Evolutionary conservation across 2,888 invertebrate species (phyloP).

Genomic region (Chouioia cunea): DNA sequence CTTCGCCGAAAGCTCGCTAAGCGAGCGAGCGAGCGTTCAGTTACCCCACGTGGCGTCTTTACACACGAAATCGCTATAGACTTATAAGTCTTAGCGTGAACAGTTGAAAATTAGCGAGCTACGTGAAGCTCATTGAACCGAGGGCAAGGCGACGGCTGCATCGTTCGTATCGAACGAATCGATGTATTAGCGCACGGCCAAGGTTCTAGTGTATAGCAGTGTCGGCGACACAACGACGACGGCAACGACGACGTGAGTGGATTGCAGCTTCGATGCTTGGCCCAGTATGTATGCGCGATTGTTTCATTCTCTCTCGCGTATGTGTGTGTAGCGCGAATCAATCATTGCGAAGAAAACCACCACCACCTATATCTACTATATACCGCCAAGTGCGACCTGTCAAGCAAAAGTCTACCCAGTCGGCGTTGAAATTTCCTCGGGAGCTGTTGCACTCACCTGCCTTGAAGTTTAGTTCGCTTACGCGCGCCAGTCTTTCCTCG

Average conservation of each 20-base stretch:
- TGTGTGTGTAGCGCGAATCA: too few species aligned
- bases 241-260: conserved; percentile 5
- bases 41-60: background rate
- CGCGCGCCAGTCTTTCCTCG: too few species aligned
- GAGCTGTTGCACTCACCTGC: background rate
- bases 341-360: conserved; percentile 4
- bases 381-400: too few species aligned
- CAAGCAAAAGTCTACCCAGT: conserved; percentile 2
- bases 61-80: background rate
- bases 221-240: background rate
- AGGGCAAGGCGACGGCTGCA: conserved; percentile 26
- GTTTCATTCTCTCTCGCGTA: background rate
- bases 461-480: too few species aligned
- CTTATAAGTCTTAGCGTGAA: conserved; percentile 13
- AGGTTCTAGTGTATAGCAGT: conserved; percentile 56
- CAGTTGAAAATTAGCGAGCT: background rate
- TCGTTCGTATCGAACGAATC: conserved; percentile 58
- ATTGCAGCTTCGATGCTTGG: background rate
- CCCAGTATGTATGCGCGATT: background rate
- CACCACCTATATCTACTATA: background rate
- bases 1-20: background rate
- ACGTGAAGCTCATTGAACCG: conserved; percentile 37
- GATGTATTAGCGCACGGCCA: conserved; percentile 63
- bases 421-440: conserved; percentile 44
- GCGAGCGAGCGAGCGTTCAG: background rate